Percentiles rank a stretch among this genome's conserved stretches.
Conservation (phyloP, 2,113 vertebrate genomes). For the Vimba vimba region DNA sequence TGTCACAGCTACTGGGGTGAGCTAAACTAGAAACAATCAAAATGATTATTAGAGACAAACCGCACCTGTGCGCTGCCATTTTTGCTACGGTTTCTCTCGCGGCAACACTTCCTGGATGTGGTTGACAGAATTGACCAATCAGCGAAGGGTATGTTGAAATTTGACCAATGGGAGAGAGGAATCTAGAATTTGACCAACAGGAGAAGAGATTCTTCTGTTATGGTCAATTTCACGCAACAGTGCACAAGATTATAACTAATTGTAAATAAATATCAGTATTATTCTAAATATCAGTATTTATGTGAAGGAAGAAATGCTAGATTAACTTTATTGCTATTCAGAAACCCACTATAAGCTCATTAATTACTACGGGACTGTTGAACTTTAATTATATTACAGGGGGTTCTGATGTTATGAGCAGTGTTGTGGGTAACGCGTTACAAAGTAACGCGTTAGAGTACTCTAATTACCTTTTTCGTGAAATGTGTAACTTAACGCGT, state of each 20-base stretch:
- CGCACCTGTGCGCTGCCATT: slow-evolving; percentile 68
- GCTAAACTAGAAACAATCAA: slow-evolving; percentile 46
- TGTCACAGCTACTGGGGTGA: slow-evolving; percentile 20
- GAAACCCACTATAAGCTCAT: neutral
- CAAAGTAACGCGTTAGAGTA: too few relatives aligned
- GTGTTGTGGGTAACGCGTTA: too few relatives aligned
- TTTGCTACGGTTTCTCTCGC: slow-evolving; percentile 32
- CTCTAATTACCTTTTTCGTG: too few relatives aligned
- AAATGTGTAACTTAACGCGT: too few relatives aligned
- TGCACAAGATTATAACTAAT: neutral
- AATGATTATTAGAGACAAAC: neutral
- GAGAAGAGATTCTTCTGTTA: too few relatives aligned
- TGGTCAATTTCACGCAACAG: too few relatives aligned
- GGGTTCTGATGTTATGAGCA: neutral
- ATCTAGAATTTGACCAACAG: neutral
- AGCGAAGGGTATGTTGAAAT: neutral
- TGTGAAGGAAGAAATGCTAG: neutral
- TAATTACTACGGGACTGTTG: neutral
- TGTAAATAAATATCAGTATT: neutral
- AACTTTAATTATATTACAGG: neutral
- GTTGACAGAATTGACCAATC: slow-evolving; percentile 35
- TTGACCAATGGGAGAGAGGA: neutral
- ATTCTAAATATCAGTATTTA: neutral
- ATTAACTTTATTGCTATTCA: neutral
- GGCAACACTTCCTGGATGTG: slow-evolving; percentile 38